Base-by-base conservation (phyloP, 2,113 vertebrate species). In the Elachura formosa region DNA sequence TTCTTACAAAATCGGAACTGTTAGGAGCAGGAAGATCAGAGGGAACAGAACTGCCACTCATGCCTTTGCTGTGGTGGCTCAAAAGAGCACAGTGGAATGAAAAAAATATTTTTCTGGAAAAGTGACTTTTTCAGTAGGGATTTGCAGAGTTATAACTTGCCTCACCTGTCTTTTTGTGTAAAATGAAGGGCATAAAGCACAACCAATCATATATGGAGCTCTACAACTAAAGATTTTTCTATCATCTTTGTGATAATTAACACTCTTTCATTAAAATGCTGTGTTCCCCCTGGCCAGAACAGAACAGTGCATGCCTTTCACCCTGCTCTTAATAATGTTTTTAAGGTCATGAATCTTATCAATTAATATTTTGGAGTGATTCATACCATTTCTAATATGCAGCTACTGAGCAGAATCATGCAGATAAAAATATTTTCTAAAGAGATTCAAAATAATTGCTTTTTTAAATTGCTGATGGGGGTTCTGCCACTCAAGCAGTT, bases 381-480 rank as follows among this genome's bases (percentile, higher is more conserved):
- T 95, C 89, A 87, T 81, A 84, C 80, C 48, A 22, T 94, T 97
- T 93, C 49, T 94, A 93, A 79, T 76, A 92, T 4, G 45, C 64
- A 62, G 87, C 78, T 72, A 43, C 81, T 61, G 46, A 68, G 90
- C 64, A 95, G 75, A 94, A 82, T 87, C 80, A 66, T 43, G 46
- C 61, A 89, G 95, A 97, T 95, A 96, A 87, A 93, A 89, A 69
- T 89, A 93, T 84, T 93, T 96, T 95, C 88, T 84, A 89, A 92
- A 92, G 83, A 90, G 94, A 95, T 96, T 95, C 96, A 97, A 89
- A 97, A 95, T 96, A 97, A 97, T 97, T 97, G 95, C 94, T 94
- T 97, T 97, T 97, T 90, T 28, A 89, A 97, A 94, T 94, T 96
- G 95, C 95, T 97, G 96, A 76, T 92, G 90, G 95, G 93, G 66